Evolutionary conservation across 2,113 vertebrate genomes (phyloP).

Genomic region (Bucco capensis): DNA sequence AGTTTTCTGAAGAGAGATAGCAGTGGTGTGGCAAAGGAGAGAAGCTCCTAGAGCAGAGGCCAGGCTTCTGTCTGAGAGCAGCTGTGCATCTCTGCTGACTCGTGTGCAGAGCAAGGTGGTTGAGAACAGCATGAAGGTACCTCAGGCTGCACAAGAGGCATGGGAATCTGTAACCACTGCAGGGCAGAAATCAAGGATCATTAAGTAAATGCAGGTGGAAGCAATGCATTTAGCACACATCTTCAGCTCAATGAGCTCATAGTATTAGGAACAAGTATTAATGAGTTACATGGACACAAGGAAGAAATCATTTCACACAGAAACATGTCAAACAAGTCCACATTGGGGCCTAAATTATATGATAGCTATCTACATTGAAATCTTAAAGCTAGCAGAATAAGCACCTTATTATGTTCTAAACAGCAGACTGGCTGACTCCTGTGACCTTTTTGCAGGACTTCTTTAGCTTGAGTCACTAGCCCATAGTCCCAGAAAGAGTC

Average conservation of each 20-base stretch:
- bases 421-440: not conserved
- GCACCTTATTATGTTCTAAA: not conserved
- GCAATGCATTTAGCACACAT: not conserved
- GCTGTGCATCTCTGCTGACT: not conserved
- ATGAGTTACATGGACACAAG: not conserved
- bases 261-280: conserved; percentile 3
- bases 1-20: not conserved
- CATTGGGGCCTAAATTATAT: conserved; percentile 5
- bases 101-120: not conserved
- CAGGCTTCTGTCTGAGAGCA: not conserved
- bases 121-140: not conserved
- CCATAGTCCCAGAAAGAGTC: not conserved
- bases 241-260: not conserved
- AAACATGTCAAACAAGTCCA: conserved; percentile 19
- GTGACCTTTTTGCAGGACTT: not conserved
- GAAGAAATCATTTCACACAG: not conserved
- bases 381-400: conserved; percentile 19
- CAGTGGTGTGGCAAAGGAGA: not conserved
- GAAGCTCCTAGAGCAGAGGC: not conserved
- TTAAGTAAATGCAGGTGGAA: not conserved
- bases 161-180: not conserved
- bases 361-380: conserved; percentile 8
- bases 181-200: not conserved
- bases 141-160: not conserved
- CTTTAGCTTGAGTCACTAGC: not conserved